Percentiles rank a stretch among this genome's conserved stretches.
Evolutionary conservation across 2,888 invertebrate genomes (phyloP).

Genomic region (Thysanoteuthis rhombus): DNA sequence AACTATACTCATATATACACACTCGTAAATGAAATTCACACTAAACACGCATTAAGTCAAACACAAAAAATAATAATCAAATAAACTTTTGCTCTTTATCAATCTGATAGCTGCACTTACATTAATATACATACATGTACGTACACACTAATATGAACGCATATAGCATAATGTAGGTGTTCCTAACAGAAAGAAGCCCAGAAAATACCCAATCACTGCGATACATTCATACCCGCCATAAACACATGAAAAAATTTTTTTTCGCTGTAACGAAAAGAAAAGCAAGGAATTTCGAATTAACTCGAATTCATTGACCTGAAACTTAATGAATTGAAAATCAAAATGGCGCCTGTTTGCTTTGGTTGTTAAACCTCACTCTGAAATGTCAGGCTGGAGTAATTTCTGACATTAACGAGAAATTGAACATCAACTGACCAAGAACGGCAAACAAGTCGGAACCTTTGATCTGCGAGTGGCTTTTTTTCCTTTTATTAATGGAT

Average conservation of each 20-base stretch:
- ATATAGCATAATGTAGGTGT: not conserved
- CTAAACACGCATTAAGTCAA: too few relatives aligned
- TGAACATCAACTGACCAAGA: not conserved
- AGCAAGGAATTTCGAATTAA: not conserved
- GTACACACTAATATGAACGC: not conserved
- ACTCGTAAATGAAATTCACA: too few relatives aligned
- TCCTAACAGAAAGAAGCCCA: not conserved
- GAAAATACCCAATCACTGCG: not conserved
- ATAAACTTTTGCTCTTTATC: too few relatives aligned
- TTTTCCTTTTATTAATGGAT: not conserved
- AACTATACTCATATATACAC: too few relatives aligned
- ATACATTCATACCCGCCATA: not conserved
- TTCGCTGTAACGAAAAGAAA: not conserved
- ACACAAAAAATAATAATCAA: too few relatives aligned
- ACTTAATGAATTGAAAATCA: not conserved
- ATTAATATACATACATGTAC: not conserved
- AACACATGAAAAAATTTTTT: not conserved
- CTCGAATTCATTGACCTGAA: not conserved
- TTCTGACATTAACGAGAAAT: slow-evolving; percentile 12
- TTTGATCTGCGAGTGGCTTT: not conserved
- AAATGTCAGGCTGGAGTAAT: not conserved
- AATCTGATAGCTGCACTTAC: too few relatives aligned
- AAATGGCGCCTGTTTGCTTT: not conserved
- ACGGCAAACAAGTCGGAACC: not conserved
- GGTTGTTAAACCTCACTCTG: not conserved